Base-by-base conservation (phyloP, 2,797 vertebrate genomes). In the Choloepus didactylus region DNA sequence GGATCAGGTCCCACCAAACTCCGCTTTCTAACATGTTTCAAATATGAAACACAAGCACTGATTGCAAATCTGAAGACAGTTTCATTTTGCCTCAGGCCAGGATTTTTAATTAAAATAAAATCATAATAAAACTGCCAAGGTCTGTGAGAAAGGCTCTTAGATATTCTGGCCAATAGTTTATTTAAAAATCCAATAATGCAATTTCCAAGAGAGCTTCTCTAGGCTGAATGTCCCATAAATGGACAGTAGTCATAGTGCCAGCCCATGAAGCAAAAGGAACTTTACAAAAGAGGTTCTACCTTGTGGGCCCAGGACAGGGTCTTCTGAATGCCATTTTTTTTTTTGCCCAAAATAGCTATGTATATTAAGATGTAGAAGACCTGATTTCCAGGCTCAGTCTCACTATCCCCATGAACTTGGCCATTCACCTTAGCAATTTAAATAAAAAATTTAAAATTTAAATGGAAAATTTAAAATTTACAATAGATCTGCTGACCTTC, bases 141-240 rank as follows among this genome's bases (percentile, higher is more conserved):
- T 98, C 98, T 98, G 72, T 96, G 97, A 96, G 97, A 97, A 98
- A 90, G 91, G 64, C 95, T 98, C 85, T 97, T 96, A 98, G 93
- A 97, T 97, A 98, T 98, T 97, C 97, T 93, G 96, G 94, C 90
- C 97, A 97, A 87, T 96, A 96, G 97, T 98, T 98, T 98, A 98
- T 98, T 98, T 98, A 98, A 98, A 98, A 98, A 98, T 98, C 97
- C 97, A 98, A 96, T 98, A 98, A 97, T 95, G 97, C 93, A 98
- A 98, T 98, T 98, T 98, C 97, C 97, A 96, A 97, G 64, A 96
- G 83, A 94, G 70, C 44, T 69, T 86, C 87, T 94, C 56, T 54
- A 92, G 60, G 56, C 87, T 93, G 80, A 95, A 92, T 46, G 80
- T 56, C 67, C 97, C 87, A 84, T 67, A 81, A 94, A 85, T 95